These are phyloP conservation scores for Oncorhynchus clarkii DNA, from an alignment of 2,113 vertebrate species.

Conservation along the genomic window DNA sequence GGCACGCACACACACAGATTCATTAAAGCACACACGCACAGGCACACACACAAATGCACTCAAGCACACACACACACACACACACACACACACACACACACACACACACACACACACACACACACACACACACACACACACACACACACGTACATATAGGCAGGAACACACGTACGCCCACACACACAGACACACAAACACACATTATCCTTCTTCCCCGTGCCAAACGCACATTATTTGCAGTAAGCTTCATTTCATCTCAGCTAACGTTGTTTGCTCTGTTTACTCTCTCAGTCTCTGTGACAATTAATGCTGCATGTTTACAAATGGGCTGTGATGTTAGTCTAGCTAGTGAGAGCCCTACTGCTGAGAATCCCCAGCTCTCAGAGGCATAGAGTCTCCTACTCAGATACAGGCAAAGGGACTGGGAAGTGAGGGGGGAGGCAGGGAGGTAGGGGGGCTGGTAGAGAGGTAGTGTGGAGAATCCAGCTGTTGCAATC, in stretches of 20 bases:
- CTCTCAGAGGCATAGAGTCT: slow-evolving; percentile 1
- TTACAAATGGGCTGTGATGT: slow-evolving; percentile 37
- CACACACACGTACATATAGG: too few relatives aligned
- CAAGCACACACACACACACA: not conserved
- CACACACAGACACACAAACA: not conserved
- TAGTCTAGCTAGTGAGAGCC: slow-evolving; percentile 19
- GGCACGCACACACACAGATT: too few relatives aligned
- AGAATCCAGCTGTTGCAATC: not conserved
- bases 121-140: not conserved
- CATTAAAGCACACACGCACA: not conserved
- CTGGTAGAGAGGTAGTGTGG: too few relatives aligned
- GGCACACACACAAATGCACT: not conserved
- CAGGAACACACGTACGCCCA: too few relatives aligned
- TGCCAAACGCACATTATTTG: slow-evolving; percentile 35
- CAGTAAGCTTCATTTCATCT: slow-evolving; percentile 52
- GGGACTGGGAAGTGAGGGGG: too few relatives aligned
- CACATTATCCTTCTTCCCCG: not conserved
- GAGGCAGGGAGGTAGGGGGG: too few relatives aligned
- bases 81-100: not conserved
- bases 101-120: too few relatives aligned
- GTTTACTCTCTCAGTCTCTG: slow-evolving; percentile 58
- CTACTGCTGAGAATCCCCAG: slow-evolving; percentile 17
- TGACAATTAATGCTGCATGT: slow-evolving; percentile 30
- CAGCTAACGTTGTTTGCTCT: slow-evolving; percentile 27
- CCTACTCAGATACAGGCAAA: not conserved